phyloP scores from a whole-genome alignment of 2,797 vertebrate genomes.

The Epinephelus awoara region DNA sequence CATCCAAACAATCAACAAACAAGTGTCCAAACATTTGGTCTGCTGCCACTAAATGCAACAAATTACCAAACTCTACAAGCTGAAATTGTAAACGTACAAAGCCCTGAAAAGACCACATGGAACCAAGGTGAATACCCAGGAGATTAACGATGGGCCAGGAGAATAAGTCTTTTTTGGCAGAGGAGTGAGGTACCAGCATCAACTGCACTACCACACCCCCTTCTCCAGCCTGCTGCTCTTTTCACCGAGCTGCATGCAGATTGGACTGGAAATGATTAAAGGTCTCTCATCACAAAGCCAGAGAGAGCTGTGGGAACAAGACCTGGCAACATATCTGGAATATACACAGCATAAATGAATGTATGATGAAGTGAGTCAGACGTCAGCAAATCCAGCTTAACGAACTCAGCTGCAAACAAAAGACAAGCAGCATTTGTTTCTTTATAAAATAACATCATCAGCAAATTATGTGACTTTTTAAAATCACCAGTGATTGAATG shows the following conservation, averaged over 20 bases:
- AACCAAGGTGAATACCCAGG: slow-evolving; percentile 26
- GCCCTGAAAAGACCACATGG: slow-evolving; percentile 23
- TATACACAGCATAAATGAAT: slow-evolving; percentile 43
- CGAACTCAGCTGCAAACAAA: not conserved
- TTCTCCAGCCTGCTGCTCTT: slow-evolving; percentile 60
- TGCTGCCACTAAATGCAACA: slow-evolving; percentile 15
- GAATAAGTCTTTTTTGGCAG: slow-evolving; percentile 56
- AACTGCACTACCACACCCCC: slow-evolving; percentile 80
- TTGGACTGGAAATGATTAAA: slow-evolving; percentile 76
- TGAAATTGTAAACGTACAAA: slow-evolving; percentile 21
- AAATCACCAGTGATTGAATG: not conserved
- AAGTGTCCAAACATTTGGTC: slow-evolving; percentile 40
- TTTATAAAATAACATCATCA: slow-evolving; percentile 20
- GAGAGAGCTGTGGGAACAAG: slow-evolving; percentile 63
- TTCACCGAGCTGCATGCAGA: slow-evolving; percentile 66
- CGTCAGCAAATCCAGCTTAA: slow-evolving; percentile 18
- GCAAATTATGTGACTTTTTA: slow-evolving; percentile 32
- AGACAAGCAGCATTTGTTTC: not conserved
- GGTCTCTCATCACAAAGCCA: slow-evolving; percentile 68
- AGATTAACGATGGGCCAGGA: slow-evolving; percentile 38
- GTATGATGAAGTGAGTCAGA: slow-evolving; percentile 14
- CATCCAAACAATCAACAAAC: slow-evolving; percentile 57
- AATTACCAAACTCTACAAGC: slow-evolving; percentile 14
- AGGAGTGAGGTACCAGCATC: slow-evolving; percentile 70
- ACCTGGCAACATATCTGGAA: slow-evolving; percentile 64